phyloP scores from a whole-genome alignment of 1,140 invertebrate genomes.

The Drosophila ogumai region DNA sequence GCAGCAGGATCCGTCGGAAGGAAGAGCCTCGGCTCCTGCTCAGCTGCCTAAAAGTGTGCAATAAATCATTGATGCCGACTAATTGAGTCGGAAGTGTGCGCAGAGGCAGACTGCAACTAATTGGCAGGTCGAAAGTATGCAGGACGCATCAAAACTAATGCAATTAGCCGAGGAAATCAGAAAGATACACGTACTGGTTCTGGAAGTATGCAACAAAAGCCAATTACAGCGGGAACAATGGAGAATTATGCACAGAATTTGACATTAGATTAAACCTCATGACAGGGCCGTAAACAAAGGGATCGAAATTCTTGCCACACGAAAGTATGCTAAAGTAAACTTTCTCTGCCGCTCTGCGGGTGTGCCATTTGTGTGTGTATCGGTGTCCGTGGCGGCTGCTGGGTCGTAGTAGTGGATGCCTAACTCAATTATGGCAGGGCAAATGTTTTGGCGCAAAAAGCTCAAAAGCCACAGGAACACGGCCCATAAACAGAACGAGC shows the following conservation, averaged over 20 bases:
- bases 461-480: conserved; percentile 76
- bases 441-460: conserved; percentile 77
- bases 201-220: conserved; percentile 55
- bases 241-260: conserved; percentile 66
- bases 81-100: conserved; percentile 54
- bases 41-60: conserved; percentile 29
- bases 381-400: conserved; percentile 11
- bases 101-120: conserved; percentile 30
- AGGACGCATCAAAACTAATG: conserved; percentile 52
- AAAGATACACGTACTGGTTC: conserved; percentile 22
- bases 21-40: not conserved
- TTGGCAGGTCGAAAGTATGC: conserved; percentile 54
- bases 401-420: conserved; percentile 55
- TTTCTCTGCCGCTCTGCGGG: conserved; percentile 9
- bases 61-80: conserved; percentile 65
- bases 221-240: conserved; percentile 58
- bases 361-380: conserved; percentile 1
- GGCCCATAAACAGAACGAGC: conserved; percentile 58
- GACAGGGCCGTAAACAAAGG: conserved; percentile 61
- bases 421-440: conserved; percentile 77
- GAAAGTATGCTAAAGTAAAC: conserved; percentile 68
- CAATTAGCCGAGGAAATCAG: conserved; percentile 56
- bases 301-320: conserved; percentile 43
- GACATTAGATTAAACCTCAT: conserved; percentile 66
- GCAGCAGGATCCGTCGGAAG: conserved; percentile 6